Conservation (phyloP, 1,140 invertebrate species). For the Drosophila sp. region DNA sequence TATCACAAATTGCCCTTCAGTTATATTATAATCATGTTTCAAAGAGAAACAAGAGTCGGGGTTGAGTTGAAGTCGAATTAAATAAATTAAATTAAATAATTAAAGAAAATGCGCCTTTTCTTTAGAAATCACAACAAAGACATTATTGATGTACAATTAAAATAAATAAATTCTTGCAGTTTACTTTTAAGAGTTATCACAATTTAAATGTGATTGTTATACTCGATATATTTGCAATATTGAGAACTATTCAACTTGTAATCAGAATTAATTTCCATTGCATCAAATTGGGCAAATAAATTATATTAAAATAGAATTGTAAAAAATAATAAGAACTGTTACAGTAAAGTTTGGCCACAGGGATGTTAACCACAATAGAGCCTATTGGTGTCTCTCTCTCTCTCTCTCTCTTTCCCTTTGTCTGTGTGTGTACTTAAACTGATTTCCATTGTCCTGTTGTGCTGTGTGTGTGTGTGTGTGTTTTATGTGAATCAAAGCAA, state of each 20-base stretch:
- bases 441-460: conserved; percentile 9
- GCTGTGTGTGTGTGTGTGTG: conserved; percentile 40
- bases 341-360: conserved; percentile 49
- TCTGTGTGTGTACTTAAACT: conserved; percentile 11
- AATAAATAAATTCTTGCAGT: neutral
- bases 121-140: too few species aligned
- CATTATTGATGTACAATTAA: neutral
- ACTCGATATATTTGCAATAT: neutral
- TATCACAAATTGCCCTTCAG: too few species aligned
- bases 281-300: conserved; percentile 56
- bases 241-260: conserved; percentile 24
- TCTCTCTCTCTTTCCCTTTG: neutral
- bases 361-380: conserved; percentile 18
- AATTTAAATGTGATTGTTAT: too few species aligned
- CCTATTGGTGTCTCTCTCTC: neutral
- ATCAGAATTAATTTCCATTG: conserved; percentile 66
- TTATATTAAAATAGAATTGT: conserved; percentile 14
- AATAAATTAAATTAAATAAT: too few species aligned
- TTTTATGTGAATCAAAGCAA: conserved; percentile 58
- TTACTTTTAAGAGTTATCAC: too few species aligned
- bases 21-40: too few species aligned
- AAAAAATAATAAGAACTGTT: conserved; percentile 43
- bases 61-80: too few species aligned
- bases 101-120: too few species aligned
- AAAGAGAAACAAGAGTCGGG: too few species aligned